phyloP scores from a whole-genome alignment of 2,888 invertebrate species.

The Ommatoiulus sabulosus region DNA sequence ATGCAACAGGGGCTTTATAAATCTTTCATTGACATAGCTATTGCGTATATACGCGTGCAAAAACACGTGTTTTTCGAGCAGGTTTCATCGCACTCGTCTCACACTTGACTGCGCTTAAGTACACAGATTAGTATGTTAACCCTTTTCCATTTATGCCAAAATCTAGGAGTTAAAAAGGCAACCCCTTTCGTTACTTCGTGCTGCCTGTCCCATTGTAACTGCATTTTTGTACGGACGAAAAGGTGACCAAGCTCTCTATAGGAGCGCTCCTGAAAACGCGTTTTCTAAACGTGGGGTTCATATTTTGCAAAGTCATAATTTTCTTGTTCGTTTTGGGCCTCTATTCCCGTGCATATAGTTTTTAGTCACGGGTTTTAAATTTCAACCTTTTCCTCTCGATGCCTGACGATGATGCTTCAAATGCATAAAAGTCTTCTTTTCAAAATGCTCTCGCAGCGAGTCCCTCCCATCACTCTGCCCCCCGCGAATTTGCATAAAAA shows the following conservation, averaged over 20 bases:
- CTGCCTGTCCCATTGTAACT: not conserved
- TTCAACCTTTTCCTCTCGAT: not conserved
- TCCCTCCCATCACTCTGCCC: not conserved
- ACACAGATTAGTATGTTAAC: conserved; percentile 30
- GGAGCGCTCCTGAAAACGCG: not conserved
- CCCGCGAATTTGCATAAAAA: not conserved
- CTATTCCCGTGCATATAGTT: not conserved
- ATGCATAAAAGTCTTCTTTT: conserved; percentile 5
- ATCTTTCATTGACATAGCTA: not conserved
- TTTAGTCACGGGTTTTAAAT: conserved; percentile 30
- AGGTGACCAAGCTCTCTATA: not conserved
- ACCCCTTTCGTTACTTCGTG: conserved; percentile 10
- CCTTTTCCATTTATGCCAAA: conserved; percentile 7
- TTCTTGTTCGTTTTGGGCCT: not conserved
- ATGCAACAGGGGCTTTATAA: not conserved
- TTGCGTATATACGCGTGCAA: not conserved
- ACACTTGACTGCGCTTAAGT: conserved; percentile 39
- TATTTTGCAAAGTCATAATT: conserved; percentile 37
- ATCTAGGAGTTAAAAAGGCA: conserved; percentile 22
- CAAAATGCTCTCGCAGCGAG: not conserved
- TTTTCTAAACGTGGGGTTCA: conserved; percentile 11
- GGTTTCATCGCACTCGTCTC: conserved; percentile 35
- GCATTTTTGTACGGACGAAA: not conserved
- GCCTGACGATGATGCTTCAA: conserved; percentile 19
- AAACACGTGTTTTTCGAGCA: conserved; percentile 36